Evolutionary conservation across 2,797 vertebrate genomes (phyloP), one percentile per base, ranked within the genome.

Genomic region (Babyrousa celebensis): DNA sequence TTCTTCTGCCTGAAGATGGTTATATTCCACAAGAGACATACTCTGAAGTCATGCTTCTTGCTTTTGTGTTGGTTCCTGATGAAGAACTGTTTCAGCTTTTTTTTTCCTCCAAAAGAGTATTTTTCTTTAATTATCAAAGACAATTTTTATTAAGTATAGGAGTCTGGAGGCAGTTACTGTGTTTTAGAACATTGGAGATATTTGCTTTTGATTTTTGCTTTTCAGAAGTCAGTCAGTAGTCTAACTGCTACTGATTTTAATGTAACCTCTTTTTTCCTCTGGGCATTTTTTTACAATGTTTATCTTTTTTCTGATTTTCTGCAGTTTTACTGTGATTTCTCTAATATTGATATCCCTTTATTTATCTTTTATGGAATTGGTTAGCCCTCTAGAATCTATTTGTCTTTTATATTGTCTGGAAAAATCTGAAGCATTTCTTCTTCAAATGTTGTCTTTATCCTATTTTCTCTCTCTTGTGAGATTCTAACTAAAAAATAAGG

Each of bases 241-340:
- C 68, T 54, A 62, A 36, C 21, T 83, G 23, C 48, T 56, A 6
- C 32, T 56, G 12, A 23, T 85, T 84, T 58, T 18, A 89, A 77
- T 58, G 15, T 67, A 67, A 32, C 23, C 77, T 70, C 63, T 40
- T 27, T 36, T 79, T 43, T 58, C 20, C 29, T 60, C 65, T 40
- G 40, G n/a, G 11, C 36, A 36, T 54, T 23, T 62, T 48, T 75
- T 48, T 58, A 36, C 12, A 62, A 75, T 52, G 74, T 87, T 58
- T 90, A 23, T 17, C 54, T 70, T 68, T 89, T 90, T 23, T 70
- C 80, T 83, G 8, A 70, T 58, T 56, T 85, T 83, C 56, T 83
- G 3, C 16, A 62, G 29, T 36, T 62, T 83, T 63, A 72, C 54
- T 54, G 6, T 63, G 11, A 27, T 72, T 16, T 62, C 32, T 65